Evolutionary conservation across 2,888 invertebrate species (phyloP).

Genomic region (Pseudococcus jackbeardsleyi): DNA sequence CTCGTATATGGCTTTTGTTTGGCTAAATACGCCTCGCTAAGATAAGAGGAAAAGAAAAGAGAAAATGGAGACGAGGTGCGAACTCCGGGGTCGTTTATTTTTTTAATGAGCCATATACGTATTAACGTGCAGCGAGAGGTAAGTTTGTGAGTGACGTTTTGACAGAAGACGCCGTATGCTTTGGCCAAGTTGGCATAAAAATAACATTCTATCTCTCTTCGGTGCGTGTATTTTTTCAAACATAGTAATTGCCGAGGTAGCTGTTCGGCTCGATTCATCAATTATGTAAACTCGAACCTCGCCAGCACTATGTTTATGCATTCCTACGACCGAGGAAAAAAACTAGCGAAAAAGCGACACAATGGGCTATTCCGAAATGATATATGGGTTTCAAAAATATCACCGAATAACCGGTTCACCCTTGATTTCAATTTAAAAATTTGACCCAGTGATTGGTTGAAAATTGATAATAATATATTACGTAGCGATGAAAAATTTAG

Average conservation of each 20-base stretch:
- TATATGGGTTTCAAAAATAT: background rate
- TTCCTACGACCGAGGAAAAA: background rate
- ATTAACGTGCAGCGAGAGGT: background rate
- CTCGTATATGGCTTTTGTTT: background rate
- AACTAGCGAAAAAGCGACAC: background rate
- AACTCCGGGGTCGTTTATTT: constrained; percentile 2
- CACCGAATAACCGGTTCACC: background rate
- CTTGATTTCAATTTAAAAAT: background rate
- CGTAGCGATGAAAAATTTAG: background rate
- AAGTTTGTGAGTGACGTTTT: constrained; percentile 37
- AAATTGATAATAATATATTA: constrained; percentile 10
- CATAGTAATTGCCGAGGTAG: constrained; percentile 4
- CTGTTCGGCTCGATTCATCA: constrained; percentile 2
- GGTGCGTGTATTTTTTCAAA: background rate
- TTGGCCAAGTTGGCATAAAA: constrained; percentile 33
- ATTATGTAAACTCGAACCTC: constrained; percentile 23
- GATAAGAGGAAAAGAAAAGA: background rate
- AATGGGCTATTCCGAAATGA: background rate
- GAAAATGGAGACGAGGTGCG: background rate
- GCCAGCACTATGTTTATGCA: background rate
- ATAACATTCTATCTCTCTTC: background rate
- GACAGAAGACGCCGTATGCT: background rate
- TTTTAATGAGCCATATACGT: constrained; percentile 29
- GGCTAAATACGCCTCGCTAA: background rate
- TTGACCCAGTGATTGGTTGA: background rate